Base-by-base conservation (phyloP, 2,797 vertebrate species). In the Falco peregrinus region DNA sequence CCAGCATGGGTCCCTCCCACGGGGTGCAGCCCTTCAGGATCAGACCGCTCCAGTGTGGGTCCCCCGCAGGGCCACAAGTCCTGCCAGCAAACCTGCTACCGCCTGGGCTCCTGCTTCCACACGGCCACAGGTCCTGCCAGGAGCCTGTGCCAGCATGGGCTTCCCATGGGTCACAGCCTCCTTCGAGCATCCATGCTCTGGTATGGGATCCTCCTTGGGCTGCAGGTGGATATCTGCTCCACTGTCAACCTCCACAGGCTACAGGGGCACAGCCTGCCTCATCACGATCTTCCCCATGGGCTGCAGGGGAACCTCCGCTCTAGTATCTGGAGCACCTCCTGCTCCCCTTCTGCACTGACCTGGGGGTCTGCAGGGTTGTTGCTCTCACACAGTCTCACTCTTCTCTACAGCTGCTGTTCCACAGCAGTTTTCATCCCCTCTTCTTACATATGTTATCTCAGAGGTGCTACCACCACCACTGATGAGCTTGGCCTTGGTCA, bases 381-480 rank as follows among this genome's bases (percentile, higher is more conserved):
- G 10, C 14, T 60, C 6, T 48, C 39, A 37, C 22, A 19, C 19
- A 4, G 14, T 53, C 41, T 60, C 9, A 57, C 18, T 53, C 47
- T 57, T 31, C 20, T 31, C 17, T 45, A 13, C 22, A 25, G 15
- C 20, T 81, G 18, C 47, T 16, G 14, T 6, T 35, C 28, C 10
- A 22, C 24, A 41, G 25, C 10, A 22, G 19, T 5, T 14, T 29
- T 43, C 13, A 37, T 3, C 5, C 15, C 8, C 14, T 6, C 28
- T 65, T 65, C n/a, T 48, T 22, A 31, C 53, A 6, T 5, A 10
- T 8, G 1, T 48, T 37, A 31, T 54, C 8, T 41, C 24, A 51
- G 53, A 67, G 35, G 17, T 9, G 15, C 7, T 60, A 9, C 11
- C 20, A 13, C 0, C 3, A 4, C 8, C 5, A 2, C 35, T 1